Evolutionary conservation across 1,140 invertebrate genomes (phyloP).

Genomic region (Adelges cooleyi): DNA sequence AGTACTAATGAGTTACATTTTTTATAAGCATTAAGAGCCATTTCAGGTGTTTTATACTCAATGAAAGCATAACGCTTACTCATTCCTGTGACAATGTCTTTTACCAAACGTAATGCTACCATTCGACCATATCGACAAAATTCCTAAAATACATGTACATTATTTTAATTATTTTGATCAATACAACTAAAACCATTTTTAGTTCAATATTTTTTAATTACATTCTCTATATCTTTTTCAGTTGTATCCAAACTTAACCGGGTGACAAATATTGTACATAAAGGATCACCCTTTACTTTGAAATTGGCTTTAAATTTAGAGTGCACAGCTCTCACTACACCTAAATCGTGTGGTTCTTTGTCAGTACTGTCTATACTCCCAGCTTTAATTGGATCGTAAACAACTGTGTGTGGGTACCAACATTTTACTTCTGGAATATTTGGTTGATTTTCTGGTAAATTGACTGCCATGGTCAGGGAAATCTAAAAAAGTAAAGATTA

Average conservation of each 20-base stretch:
- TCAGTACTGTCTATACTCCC: slow-evolving; percentile 80
- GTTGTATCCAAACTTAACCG: slow-evolving; percentile 60
- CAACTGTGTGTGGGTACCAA: slow-evolving; percentile 44
- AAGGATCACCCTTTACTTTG: slow-evolving; percentile 53
- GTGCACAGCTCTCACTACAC: slow-evolving; percentile 56
- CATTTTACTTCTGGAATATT: slow-evolving; percentile 33
- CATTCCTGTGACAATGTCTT: slow-evolving; percentile 68
- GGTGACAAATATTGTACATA: slow-evolving; percentile 66
- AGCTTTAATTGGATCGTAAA: slow-evolving; percentile 56
- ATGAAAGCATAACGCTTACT: slow-evolving; percentile 77
- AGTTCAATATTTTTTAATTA: no score
- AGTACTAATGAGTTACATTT: slow-evolving; percentile 52
- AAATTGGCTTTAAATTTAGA: slow-evolving; percentile 57
- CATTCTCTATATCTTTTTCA: slow-evolving; percentile 39
- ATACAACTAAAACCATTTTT: background rate
- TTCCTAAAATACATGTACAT: slow-evolving; percentile 38
- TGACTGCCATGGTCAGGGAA: no score
- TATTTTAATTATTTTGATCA: background rate
- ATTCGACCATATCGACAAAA: slow-evolving; percentile 59
- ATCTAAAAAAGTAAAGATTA: no score
- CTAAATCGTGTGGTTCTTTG: slow-evolving; percentile 67
- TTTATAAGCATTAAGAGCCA: slow-evolving; percentile 49
- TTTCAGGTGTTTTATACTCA: slow-evolving; percentile 54
- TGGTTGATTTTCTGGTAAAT: background rate
- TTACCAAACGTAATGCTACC: slow-evolving; percentile 53